Base-by-base conservation (phyloP, 2,888 invertebrate species). In the Stenoptilia bipunctidactyla region DNA sequence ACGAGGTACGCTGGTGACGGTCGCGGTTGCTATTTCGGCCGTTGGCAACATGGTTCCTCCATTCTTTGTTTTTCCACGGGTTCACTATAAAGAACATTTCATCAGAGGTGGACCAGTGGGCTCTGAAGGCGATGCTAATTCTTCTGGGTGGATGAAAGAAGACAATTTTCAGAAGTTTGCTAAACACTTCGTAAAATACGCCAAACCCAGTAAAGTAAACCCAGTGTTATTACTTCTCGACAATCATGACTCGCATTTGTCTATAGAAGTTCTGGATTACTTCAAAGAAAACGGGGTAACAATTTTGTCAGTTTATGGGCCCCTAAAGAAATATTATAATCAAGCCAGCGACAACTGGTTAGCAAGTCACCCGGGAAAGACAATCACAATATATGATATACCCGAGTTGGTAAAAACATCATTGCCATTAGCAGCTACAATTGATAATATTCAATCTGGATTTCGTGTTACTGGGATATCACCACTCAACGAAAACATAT, bases 1-100 rank as follows among this genome's bases (percentile, higher is more conserved):
- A 48, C 46, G 55, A 43, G 55, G 51, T n/a, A 48, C 46, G 36
- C 46, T 52, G 12, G 58, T 57, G 27, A 58, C 56, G 37, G 43
- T 58, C 20, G 50, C 46, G 38, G 37, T 46, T 33, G 45, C 49
- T 13, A 44, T 47, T 12, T 52, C 51, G 41, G 52, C 50, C 13
- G 5, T 44, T 13, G 50, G 49, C 34, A 49, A 51, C 34, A 15
- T 43, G 34, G 15, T 43, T 27, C 37, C 37, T 14, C 37, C 37
- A 37, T 14, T 27, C 8, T 40, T 44, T 38, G 40, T 44, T 44
- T 44, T 44, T 27, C 44, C 41, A 34, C n/a, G n/a, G n/a, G n/a
- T 44, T 2, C 14, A 41, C 15, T 52, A 47, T 33, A 43, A 45
- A 15, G 42, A 45, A 1, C 45, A 50, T 33, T 53, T 53, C 44